These are phyloP conservation scores for Glossophaga mutica DNA, from an alignment of 2,797 vertebrate species.

Conservation along the genomic window DNA sequence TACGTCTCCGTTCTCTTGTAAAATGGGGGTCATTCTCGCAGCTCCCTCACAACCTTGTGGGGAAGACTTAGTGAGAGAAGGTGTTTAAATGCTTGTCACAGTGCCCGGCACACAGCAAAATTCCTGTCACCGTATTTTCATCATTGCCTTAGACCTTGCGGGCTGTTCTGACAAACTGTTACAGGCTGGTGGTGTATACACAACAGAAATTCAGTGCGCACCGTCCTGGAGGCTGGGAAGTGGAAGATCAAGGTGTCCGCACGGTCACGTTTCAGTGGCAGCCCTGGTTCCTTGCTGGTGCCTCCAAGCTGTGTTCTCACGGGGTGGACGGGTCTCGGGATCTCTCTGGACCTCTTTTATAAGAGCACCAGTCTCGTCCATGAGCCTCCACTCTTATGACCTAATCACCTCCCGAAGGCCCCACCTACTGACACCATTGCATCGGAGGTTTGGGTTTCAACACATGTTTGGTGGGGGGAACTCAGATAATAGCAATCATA, in stretches of 20 bases:
- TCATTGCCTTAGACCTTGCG: background rate
- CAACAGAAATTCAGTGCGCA: background rate
- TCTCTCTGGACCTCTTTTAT: background rate
- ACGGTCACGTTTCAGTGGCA: rapidly evolving
- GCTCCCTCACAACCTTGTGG: no score
- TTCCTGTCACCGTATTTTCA: rapidly evolving
- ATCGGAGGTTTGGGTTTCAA: background rate
- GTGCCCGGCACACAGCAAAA: background rate
- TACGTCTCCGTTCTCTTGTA: background rate
- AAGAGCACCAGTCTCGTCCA: background rate
- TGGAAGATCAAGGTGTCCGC: background rate
- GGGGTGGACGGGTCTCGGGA: background rate
- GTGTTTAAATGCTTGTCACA: background rate
- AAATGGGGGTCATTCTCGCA: background rate
- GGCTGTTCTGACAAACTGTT: background rate
- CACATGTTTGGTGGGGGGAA: background rate
- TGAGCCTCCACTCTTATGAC: background rate
- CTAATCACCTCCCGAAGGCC: background rate
- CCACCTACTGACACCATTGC: background rate
- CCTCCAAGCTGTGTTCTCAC: background rate
- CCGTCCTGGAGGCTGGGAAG: background rate
- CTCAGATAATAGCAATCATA: background rate
- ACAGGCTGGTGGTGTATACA: no score
- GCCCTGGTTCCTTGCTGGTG: background rate
- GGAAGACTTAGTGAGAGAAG: background rate